These are phyloP conservation scores for Phaethornis superciliosus DNA, from an alignment of 2,113 vertebrate species.

Conservation along the genomic window DNA sequence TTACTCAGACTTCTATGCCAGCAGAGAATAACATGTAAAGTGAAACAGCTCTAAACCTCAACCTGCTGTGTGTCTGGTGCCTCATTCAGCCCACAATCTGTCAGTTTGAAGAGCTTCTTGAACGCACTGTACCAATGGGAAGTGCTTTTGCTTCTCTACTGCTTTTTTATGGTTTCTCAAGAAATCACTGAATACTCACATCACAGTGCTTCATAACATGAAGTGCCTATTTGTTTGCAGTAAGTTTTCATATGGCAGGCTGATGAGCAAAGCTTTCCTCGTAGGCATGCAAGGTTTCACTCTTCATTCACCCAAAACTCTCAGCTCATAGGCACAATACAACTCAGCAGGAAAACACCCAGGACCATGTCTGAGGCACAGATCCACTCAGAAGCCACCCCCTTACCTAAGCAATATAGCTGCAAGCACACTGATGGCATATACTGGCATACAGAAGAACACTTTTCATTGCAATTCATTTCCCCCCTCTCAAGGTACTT, in stretches of 20 bases:
- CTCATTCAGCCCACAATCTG: neutral
- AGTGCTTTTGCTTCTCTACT: neutral
- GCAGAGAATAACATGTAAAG: neutral
- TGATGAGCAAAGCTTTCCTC: neutral
- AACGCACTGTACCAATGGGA: neutral
- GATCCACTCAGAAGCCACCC: neutral
- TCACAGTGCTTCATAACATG: neutral
- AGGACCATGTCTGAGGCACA: neutral
- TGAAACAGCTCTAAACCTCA: neutral
- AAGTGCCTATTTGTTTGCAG: neutral
- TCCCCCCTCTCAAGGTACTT: neutral
- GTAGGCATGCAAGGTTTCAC: neutral
- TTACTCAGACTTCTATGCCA: neutral
- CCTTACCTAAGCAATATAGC: neutral
- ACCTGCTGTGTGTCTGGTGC: neutral
- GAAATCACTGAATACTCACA: neutral
- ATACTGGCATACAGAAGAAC: neutral
- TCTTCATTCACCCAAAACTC: neutral
- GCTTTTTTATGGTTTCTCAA: neutral
- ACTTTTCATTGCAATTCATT: neutral
- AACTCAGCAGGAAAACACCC: rapidly evolving
- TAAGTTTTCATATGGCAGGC: neutral
- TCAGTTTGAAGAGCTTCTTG: neutral
- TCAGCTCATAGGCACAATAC: rapidly evolving
- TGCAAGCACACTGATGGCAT: neutral